phyloP scores from a whole-genome alignment of 2,113 vertebrate species.

The Pterocles orientalis region DNA sequence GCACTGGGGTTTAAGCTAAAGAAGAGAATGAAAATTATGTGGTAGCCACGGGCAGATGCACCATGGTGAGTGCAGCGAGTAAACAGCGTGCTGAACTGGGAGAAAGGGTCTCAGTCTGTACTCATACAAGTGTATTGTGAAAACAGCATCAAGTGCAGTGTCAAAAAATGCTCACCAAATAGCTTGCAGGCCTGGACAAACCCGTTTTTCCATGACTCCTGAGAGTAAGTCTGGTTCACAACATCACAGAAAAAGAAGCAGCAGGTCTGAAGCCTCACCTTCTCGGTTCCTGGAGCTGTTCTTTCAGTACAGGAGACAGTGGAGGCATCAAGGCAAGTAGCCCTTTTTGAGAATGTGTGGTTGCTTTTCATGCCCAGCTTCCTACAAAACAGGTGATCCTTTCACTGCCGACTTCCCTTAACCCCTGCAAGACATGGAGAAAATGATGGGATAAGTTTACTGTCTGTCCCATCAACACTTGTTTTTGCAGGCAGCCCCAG shows the following conservation, averaged over 20 bases:
- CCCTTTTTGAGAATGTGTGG: background rate
- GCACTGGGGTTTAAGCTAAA: background rate
- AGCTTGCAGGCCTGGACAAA: background rate
- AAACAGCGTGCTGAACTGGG: background rate
- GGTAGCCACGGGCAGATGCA: background rate
- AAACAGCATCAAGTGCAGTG: background rate
- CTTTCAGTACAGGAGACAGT: background rate
- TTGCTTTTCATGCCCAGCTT: background rate
- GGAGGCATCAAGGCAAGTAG: background rate
- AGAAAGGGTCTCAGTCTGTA: background rate
- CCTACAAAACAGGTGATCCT: background rate
- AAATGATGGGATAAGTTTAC: background rate
- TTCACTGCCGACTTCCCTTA: background rate
- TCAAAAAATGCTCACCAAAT: background rate
- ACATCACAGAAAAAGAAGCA: background rate
- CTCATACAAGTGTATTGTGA: background rate
- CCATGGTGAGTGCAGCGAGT: background rate
- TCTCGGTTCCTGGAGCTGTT: background rate
- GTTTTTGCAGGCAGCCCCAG: background rate
- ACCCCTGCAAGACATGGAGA: background rate
- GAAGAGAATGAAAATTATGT: background rate
- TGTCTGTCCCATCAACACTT: background rate
- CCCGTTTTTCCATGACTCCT: background rate
- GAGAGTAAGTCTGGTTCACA: background rate
- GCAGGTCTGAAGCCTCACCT: background rate